Evolutionary conservation across 2,113 vertebrate species (phyloP).

Genomic region (Notarius lentiginosus): DNA sequence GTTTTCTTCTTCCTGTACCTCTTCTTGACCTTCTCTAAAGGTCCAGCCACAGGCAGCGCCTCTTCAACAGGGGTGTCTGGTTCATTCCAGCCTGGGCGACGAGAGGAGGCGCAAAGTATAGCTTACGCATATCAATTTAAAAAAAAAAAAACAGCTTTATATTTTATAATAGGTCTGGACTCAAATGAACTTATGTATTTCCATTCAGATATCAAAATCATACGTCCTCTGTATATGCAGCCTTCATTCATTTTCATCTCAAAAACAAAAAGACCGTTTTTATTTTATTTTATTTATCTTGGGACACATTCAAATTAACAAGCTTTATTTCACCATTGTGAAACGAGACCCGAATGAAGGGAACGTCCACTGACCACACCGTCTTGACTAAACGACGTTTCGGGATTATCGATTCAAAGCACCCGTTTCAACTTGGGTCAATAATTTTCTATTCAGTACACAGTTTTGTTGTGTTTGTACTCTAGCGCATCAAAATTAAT

Average conservation of each 20-base stretch:
- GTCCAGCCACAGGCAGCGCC: constrained; percentile 70
- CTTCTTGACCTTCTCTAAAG: constrained; percentile 91
- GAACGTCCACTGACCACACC: background rate
- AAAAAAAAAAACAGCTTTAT: background rate
- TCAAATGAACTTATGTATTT: background rate
- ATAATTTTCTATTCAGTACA: background rate
- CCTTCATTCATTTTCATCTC: background rate
- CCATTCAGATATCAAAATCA: background rate
- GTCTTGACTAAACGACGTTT: background rate
- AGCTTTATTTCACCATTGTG: no score
- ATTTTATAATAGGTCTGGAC: background rate
- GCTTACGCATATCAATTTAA: background rate
- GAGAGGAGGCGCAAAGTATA: background rate
- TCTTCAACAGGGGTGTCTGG: constrained; percentile 79
- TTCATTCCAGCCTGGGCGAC: constrained; percentile 73
- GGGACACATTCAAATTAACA: background rate
- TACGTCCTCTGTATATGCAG: background rate
- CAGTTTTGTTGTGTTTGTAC: background rate
- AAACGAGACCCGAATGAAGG: background rate
- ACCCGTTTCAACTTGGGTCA: background rate
- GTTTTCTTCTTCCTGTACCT: constrained; percentile 97
- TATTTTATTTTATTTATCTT: background rate
- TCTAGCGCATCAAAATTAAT: background rate
- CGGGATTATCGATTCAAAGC: background rate
- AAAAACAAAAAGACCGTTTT: background rate